These are phyloP conservation scores for Drosophila trapezifrons DNA, from an alignment of 1,140 invertebrate genomes.

Conservation along the genomic window DNA sequence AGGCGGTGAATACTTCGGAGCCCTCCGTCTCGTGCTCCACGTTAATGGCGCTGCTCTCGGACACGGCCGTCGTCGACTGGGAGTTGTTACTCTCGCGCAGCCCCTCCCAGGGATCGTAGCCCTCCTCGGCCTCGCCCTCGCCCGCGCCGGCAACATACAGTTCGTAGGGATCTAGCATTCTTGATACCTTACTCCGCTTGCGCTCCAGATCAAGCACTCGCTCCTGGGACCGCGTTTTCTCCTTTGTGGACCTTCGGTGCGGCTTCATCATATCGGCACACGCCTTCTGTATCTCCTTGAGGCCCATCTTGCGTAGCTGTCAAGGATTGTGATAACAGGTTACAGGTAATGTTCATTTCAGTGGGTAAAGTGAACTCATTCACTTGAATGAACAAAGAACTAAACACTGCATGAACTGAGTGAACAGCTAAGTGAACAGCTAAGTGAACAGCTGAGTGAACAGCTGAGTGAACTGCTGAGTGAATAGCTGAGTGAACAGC, in stretches of 20 bases:
- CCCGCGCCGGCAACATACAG: not conserved
- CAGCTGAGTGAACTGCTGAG: too few species aligned
- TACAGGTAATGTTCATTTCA: too few species aligned
- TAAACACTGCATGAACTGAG: too few species aligned
- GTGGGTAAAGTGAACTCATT: too few species aligned
- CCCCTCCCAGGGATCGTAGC: not conserved
- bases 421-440: too few species aligned
- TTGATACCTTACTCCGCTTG: too few species aligned
- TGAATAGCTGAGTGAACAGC: too few species aligned
- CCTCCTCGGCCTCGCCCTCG: slow-evolving; percentile 6
- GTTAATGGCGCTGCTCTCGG: not conserved
- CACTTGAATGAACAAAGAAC: too few species aligned
- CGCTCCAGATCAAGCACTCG: not conserved
- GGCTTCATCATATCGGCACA: slow-evolving; percentile 6
- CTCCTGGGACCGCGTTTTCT: too few species aligned
- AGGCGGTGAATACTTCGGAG: slow-evolving; percentile 24
- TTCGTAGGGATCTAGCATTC: slow-evolving; percentile 16
- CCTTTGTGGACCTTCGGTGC: slow-evolving; percentile 11
- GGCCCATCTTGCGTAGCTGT: slow-evolving; percentile 55
- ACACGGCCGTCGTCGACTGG: too few species aligned
- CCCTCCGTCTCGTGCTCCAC: slow-evolving; percentile 18
- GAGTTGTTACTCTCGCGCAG: not conserved
- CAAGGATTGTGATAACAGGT: not conserved
- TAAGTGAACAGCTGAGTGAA: too few species aligned
- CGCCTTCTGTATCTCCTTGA: slow-evolving; percentile 38